phyloP scores from a whole-genome alignment of 2,797 vertebrate species.

The Paedocypris micromegethes region DNA sequence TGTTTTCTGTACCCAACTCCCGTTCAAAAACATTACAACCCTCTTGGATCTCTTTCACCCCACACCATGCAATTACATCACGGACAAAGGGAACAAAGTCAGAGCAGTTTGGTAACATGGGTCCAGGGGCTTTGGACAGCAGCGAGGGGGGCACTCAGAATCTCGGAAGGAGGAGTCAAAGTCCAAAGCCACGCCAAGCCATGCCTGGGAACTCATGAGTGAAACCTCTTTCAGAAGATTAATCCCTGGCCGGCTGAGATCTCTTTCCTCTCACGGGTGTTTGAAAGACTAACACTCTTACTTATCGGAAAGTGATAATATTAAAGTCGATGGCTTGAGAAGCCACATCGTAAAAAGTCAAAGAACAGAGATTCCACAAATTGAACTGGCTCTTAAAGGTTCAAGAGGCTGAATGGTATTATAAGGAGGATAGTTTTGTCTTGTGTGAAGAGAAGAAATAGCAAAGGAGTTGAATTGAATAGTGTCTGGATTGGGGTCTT shows the following conservation, averaged over 20 bases:
- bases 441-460: not conserved
- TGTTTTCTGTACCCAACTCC: slow-evolving; percentile 17
- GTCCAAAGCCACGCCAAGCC: slow-evolving; percentile 12
- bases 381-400: slow-evolving; percentile 28
- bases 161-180: slow-evolving; percentile 10
- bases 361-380: slow-evolving; percentile 34
- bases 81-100: slow-evolving; percentile 46
- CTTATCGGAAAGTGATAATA: slow-evolving; percentile 49
- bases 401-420: slow-evolving; percentile 25
- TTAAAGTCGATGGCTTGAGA: slow-evolving; percentile 49
- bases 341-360: slow-evolving; percentile 42
- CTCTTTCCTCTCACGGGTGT: slow-evolving; percentile 18
- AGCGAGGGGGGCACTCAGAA: slow-evolving; percentile 20
- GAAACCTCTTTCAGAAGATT: slow-evolving; percentile 37
- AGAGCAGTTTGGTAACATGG: slow-evolving; percentile 42
- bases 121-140: slow-evolving; percentile 18
- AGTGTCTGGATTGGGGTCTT: slow-evolving; percentile 9
- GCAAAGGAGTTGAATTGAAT: slow-evolving; percentile 25
- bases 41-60: slow-evolving; percentile 46
- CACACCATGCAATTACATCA: slow-evolving; percentile 41
- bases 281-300: slow-evolving; percentile 29
- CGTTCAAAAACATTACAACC: slow-evolving; percentile 46
- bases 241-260: slow-evolving; percentile 31
- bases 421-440: slow-evolving; percentile 13
- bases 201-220: slow-evolving; percentile 37